Percentiles rank a stretch among this genome's conserved stretches.
Evolutionary conservation across 2,888 invertebrate species (phyloP).

Genomic region (Lasiommata megera): DNA sequence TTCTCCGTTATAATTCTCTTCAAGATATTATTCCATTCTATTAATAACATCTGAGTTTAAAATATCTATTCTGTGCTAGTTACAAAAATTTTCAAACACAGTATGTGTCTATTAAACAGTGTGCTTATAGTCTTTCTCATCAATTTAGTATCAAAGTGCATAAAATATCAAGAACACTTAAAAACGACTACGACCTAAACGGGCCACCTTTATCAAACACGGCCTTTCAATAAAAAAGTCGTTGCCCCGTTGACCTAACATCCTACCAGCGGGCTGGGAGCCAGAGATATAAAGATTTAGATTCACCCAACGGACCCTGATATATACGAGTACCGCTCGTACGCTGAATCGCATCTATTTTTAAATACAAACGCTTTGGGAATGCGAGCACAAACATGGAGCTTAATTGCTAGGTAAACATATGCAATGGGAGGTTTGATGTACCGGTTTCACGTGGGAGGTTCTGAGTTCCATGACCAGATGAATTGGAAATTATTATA

Average conservation of each 20-base stretch:
- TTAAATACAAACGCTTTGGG: conserved; percentile 37
- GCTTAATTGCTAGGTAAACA: neutral
- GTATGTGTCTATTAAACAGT: too few relatives aligned
- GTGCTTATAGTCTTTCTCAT: too few relatives aligned
- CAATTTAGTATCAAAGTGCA: neutral
- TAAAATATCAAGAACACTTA: conserved; percentile 52
- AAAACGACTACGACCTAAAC: neutral
- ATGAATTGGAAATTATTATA: too few relatives aligned
- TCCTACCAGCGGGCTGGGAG: conserved; percentile 47
- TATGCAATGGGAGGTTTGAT: too few relatives aligned
- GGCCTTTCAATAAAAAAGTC: conserved; percentile 46
- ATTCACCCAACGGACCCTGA: conserved; percentile 55
- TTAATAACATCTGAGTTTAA: too few relatives aligned
- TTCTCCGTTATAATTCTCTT: too few relatives aligned
- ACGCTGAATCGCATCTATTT: conserved; percentile 51
- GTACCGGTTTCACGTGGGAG: too few relatives aligned
- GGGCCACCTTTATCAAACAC: conserved; percentile 5
- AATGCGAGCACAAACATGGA: conserved; percentile 30
- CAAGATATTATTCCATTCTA: too few relatives aligned
- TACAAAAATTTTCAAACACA: too few relatives aligned
- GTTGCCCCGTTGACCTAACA: conserved; percentile 45
- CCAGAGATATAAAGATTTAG: conserved; percentile 63
- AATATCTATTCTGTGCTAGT: too few relatives aligned
- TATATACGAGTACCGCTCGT: conserved; percentile 54
- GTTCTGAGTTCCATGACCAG: too few relatives aligned